Evolutionary conservation across 2,797 vertebrate species (phyloP).

Genomic region (Enteromius mattozi): DNA sequence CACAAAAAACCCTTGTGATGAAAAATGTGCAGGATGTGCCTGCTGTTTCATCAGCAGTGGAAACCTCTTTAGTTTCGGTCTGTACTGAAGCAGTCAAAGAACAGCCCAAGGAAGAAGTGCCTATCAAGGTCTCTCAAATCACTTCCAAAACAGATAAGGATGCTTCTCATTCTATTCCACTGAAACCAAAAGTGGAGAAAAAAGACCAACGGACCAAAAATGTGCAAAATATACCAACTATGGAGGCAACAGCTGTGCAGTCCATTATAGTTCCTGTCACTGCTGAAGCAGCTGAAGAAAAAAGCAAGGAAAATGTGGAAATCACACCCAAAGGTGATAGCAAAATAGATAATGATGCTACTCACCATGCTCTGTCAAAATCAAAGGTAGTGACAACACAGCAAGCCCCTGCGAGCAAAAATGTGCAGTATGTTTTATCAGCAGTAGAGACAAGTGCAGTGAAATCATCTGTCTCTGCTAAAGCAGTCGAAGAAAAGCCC

Average conservation of each 20-base stretch:
- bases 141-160: constrained; percentile 42
- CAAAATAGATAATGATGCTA: not conserved
- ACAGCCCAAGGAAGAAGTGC: constrained; percentile 49
- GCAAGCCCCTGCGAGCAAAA: not conserved
- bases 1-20: not conserved
- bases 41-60: constrained; percentile 57
- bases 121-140: not conserved
- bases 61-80: constrained; percentile 50
- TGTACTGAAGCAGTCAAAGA: constrained; percentile 61
- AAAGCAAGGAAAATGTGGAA: constrained; percentile 46
- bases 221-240: not conserved
- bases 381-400: constrained; percentile 18
- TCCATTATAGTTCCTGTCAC: constrained; percentile 50
- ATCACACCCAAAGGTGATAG: not conserved
- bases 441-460: constrained; percentile 21
- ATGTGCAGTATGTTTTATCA: constrained; percentile 41
- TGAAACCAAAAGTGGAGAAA: constrained; percentile 18
- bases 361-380: not conserved
- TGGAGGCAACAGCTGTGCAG: constrained; percentile 66
- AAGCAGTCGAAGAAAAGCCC: constrained; percentile 34
- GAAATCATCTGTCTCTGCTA: constrained; percentile 17
- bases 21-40: constrained; percentile 26
- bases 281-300: constrained; percentile 63
- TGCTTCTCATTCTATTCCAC: constrained; percentile 25
- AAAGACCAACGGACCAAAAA: constrained; percentile 22